These are phyloP conservation scores for Cotesia chilonis DNA, from an alignment of 1,140 invertebrate species.

Conservation along the genomic window DNA sequence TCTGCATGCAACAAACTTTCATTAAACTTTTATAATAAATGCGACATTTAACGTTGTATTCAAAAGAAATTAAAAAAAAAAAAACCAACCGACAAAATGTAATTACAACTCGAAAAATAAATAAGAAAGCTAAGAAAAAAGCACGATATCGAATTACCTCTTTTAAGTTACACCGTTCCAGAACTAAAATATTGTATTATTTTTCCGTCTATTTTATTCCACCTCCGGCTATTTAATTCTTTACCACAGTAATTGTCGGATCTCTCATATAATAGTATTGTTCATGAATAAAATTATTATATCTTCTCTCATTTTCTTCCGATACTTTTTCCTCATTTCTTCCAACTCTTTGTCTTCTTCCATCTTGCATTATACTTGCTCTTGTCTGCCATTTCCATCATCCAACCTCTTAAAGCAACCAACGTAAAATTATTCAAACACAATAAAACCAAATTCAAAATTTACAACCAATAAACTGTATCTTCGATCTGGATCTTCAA, in stretches of 20 bases:
- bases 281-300: conserved; percentile 15
- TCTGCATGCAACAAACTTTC: no score
- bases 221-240: conserved; percentile 16
- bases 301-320: no score
- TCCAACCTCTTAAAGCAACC: no score
- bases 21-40: neutral
- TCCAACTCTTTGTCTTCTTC: neutral
- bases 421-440: no score
- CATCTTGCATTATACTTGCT: no score
- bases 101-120: neutral
- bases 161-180: neutral
- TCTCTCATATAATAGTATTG: conserved; percentile 13
- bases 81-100: no score
- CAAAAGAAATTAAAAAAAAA: no score
- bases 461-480: no score
- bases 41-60: no score
- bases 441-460: no score
- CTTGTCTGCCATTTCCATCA: no score
- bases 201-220: conserved; percentile 11
- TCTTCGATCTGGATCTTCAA: no score
- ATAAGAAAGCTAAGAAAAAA: conserved; percentile 4
- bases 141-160: conserved; percentile 13
- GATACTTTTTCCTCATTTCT: neutral
- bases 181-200: neutral
- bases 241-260: conserved; percentile 14